Base-by-base conservation (phyloP, 2,113 vertebrate species). In the Zosterops pallidus region DNA sequence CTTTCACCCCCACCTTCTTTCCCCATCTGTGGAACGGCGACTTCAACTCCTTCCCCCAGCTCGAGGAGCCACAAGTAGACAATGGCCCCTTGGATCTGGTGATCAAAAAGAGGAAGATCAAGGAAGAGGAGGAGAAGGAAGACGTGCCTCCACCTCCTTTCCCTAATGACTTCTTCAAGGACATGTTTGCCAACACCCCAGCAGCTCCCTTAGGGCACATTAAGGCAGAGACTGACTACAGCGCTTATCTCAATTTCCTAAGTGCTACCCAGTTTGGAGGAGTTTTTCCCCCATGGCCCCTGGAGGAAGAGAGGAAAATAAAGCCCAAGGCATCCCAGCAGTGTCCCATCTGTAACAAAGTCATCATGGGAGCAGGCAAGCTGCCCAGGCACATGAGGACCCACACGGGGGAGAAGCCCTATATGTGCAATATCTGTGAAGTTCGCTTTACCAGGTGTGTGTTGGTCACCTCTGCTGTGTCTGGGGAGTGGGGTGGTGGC, bases 401-500 rank as follows among this genome's bases (percentile, higher is more conserved):
- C 17, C 99, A 99, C 94, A 99, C 99, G 0, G 99, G 99, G 84
- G 99, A 99, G 98, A 99, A 99, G 97, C 99, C 99, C 35, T 99
- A 99, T 95, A 99, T 99, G 99, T 99, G 99, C 97, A 99, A 95
- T 95, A 99, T 99, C 98, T 99, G 99, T 78, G 99, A 99, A 97
- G 99, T 99, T 81, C 99, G 99, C 93, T 99, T 99, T 95, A 99
- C 99, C 98, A 99, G 99, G 99, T 99, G 97, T 62, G 98, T 92
- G 5, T 18, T 9, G 26, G 46, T 74, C 53, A 9, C 21, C 33
- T 79, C 57, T 19, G 29, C 20, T 1, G 0, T 6, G 6, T 9
- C 24, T 7, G 6, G 53, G 39, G 28, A 5, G 71, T 7, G 25
- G 6, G 35, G 26, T 6, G 69, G 35, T 42, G 71, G 57, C 41